Base-by-base conservation (phyloP, 92 coral and sea anemone genomes). In the Epizoanthus scotinus region DNA sequence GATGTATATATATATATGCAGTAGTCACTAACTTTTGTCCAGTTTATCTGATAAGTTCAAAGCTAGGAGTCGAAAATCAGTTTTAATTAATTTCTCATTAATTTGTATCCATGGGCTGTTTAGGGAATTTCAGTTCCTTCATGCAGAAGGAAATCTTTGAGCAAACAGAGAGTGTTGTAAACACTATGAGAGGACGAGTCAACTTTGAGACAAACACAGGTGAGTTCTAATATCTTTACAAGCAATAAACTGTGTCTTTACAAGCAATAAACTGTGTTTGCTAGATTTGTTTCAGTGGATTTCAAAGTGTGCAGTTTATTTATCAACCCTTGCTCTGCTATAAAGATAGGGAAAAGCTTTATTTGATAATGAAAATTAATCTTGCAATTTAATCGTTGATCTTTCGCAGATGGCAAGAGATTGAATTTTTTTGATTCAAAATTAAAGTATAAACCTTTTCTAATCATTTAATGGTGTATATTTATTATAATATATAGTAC, bases 61-160 rank as follows among this genome's bases (percentile, higher is more conserved):
- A 20, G 9, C 27, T 25, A 2, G 18, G 38, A 28, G 20, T n/a
- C 6, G 8, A 38, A 38, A 21, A 69, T n/a, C 5, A 5, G 5
- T 4, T n/a, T n/a, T n/a, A 14, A 65, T 65, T 12, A n/a, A 22
- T 4, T 19, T 67, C 6, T 53, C 27, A 40, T 14, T 21, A n/a
- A n/a, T n/a, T n/a, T 14, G 36, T 75, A 21, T 59, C 40, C 28
- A 75, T 75, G 68, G 81, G 68, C 60, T 31, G 71, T 78, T 12
- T 79, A 95, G 99, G 96, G 2, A 94, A 92, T 82, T 95, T 82
- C 84, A 89, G 94, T 61, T 93, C 95, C n/a, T 95, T 93, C 57
- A 95, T 95, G 99, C 98, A 95, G 79, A 95, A 95, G 78, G 99
- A 95, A 57, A 95, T 95, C 66, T 93, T 95, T 89, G 99, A 95